Conservation (phyloP, 2,113 vertebrate species). For the Etia nguti region DNA sequence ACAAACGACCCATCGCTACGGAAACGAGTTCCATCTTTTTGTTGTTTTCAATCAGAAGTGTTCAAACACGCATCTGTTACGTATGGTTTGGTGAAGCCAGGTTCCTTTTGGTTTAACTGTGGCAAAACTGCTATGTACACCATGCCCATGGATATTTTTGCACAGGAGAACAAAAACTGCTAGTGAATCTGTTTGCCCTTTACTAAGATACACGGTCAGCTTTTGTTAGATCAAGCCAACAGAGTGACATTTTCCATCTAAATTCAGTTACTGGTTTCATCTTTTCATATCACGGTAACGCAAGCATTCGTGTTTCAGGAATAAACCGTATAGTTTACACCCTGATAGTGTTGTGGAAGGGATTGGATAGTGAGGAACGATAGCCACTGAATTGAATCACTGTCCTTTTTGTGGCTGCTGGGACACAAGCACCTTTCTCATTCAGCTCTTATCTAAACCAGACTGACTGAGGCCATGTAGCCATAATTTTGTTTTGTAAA, state of each 20-base stretch:
- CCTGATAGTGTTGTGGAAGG: not conserved
- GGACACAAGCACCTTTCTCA: not conserved
- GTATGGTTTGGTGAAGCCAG: not conserved
- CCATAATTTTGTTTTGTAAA: conserved; percentile 41
- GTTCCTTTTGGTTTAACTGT: not conserved
- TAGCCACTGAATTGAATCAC: not conserved
- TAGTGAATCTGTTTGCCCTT: not conserved
- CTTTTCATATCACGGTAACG: not conserved
- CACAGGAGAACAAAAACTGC: not conserved
- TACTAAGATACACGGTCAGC: not conserved
- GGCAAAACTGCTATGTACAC: not conserved
- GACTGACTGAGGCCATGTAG: conserved; percentile 36
- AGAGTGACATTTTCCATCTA: not conserved
- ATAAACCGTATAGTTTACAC: not conserved
- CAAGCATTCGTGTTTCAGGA: not conserved
- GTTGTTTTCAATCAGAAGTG: not conserved
- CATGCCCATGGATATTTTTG: not conserved
- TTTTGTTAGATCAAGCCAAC: not conserved
- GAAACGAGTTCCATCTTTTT: not conserved
- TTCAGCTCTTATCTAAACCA: conserved; percentile 22
- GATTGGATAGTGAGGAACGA: not conserved
- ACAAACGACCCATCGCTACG: not conserved
- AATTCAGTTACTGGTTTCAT: not conserved
- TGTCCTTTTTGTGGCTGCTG: conserved; percentile 5
- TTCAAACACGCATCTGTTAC: not conserved